Percentiles rank a stretch among this genome's conserved stretches.
phyloP scores from a whole-genome alignment of 2,113 vertebrate genomes.

The Ceyx margarethae region DNA sequence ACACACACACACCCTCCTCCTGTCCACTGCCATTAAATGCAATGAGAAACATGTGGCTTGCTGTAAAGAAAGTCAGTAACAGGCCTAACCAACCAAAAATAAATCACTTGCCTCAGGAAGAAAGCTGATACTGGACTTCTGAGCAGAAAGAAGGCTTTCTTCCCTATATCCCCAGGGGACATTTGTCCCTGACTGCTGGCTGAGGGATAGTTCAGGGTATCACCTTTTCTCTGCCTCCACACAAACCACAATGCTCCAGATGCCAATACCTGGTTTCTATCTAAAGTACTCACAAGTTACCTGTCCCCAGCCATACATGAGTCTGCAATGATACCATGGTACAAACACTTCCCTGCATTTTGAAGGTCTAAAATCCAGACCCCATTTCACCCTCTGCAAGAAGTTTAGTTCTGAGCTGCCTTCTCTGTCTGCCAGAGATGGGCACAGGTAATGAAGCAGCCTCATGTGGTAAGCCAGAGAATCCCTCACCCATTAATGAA shows the following conservation, averaged over 20 bases:
- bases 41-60: not conserved
- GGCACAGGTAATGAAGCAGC: not conserved
- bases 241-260: not conserved
- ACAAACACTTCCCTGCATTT: not conserved
- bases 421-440: not conserved
- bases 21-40: not conserved
- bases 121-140: not conserved
- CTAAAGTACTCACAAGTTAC: not conserved
- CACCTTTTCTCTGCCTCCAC: not conserved
- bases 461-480: constrained; percentile 10
- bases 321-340: not conserved
- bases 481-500: not conserved
- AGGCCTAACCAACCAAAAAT: not conserved
- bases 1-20: not conserved
- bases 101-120: not conserved
- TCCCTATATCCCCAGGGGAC: not conserved
- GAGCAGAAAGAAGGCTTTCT: not conserved
- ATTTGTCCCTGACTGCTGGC: not conserved
- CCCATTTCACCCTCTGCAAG: not conserved
- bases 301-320: accelerated
- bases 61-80: not conserved
- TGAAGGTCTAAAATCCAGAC: not conserved
- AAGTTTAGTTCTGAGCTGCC: not conserved
- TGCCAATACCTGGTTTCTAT: not conserved
- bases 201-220: not conserved